Evolutionary conservation across 1,140 invertebrate genomes (phyloP).

Genomic region (Hyposmocoma kahamanoa): DNA sequence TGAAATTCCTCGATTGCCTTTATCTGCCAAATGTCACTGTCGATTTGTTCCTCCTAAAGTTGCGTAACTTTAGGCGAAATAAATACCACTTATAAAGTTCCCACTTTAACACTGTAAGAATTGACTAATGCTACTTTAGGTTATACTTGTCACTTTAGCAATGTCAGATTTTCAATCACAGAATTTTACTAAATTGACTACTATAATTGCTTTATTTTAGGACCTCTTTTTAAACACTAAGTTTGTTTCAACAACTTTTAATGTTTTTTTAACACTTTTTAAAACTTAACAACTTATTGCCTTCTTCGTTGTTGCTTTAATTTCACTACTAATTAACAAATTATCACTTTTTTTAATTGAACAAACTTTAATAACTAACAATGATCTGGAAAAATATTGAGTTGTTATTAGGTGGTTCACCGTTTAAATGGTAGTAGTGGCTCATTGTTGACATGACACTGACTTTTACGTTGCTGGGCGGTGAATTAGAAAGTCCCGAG

Average conservation of each 20-base stretch:
- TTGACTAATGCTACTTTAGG: conserved; percentile 5
- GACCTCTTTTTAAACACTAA: background rate
- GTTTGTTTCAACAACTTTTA: conserved; percentile 6
- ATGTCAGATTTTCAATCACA: conserved; percentile 32
- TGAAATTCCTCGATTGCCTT: conserved; percentile 27
- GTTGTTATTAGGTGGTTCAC: too few species aligned
- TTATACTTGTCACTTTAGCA: too few species aligned
- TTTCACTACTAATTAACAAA: conserved; percentile 8
- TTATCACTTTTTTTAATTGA: conserved; percentile 18
- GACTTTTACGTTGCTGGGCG: too few species aligned
- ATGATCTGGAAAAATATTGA: background rate
- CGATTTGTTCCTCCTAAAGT: background rate
- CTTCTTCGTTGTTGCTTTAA: conserved; percentile 29
- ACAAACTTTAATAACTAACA: conserved; percentile 9
- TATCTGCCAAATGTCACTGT: conserved; percentile 5
- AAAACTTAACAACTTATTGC: conserved; percentile 39
- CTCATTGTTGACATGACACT: too few species aligned
- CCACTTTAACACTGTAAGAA: conserved; percentile 12
- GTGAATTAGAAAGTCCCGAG: too few species aligned
- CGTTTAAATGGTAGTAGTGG: too few species aligned
- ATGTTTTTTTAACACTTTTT: background rate
- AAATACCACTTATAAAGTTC: background rate
- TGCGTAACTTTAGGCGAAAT: background rate
- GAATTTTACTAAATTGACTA: conserved; percentile 34
- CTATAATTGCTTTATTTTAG: conserved; percentile 30